Base-by-base conservation (phyloP, 2,113 vertebrate species). In the Phyllopteryx taeniolatus region DNA sequence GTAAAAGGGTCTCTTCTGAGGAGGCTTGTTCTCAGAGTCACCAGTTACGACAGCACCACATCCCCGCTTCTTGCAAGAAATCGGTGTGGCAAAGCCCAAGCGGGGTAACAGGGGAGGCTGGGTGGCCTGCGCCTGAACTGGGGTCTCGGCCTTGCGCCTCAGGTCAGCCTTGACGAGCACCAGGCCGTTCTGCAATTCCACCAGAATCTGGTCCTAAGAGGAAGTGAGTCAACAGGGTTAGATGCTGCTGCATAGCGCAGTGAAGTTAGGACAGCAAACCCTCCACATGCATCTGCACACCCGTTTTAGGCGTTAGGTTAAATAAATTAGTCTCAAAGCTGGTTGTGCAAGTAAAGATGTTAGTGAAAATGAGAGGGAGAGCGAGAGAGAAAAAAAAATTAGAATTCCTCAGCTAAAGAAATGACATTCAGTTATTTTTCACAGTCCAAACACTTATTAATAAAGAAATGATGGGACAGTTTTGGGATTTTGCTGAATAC, bases 181-280 rank as follows among this genome's bases (percentile, higher is more conserved):
- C 91, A 98, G 92, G 78, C 94, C 93, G 31, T 95, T 98, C 83
- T 98, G 97, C 35, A 99, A 93, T 85, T 99, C 96, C 87, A 93
- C 92, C 81, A 98, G 83, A 17, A 95, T 95, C 85, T 98, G 96
- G 87, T 95, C 95, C 98, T 99, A 86, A 81, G 83, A 85, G 79
- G 63, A 42, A 61, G 69, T 65, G 66, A 43, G 68, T 69, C 53
- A 27, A 47, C 22, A 71, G 76, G 46, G 68, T 53, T 59, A 64
- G 91, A 81, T 39, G 59, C 65, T 13, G 51, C 15, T 11, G 72
- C 59, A 6, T n/a, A 73, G 54, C 49, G 53, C 35, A 44, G 73
- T 68, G 56, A 71, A 39, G 14, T 22, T 8, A 33, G 35, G 53
- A 81, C 44, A 0, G 53, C 67, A 74, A 71, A 72, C 54, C 35